These are phyloP conservation scores for Natrix natrix DNA, from an alignment of 2,797 vertebrate species.

Conservation along the genomic window DNA sequence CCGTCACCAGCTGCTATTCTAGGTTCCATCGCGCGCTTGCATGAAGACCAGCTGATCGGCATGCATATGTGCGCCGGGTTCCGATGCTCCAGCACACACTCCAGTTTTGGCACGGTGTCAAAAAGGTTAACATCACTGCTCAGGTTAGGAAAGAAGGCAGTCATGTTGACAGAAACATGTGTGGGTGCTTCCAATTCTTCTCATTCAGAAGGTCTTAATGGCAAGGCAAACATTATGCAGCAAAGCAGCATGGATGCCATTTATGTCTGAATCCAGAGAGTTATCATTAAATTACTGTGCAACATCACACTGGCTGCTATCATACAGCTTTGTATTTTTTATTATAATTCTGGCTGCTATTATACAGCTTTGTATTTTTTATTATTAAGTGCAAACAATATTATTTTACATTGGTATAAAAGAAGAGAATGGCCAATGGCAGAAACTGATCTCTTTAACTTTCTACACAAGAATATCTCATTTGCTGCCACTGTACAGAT, in stretches of 20 bases:
- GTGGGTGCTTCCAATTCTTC: not conserved
- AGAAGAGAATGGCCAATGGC: not conserved
- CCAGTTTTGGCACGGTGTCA: no score
- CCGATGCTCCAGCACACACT: no score
- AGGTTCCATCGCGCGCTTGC: no score
- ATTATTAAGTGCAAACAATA: not conserved
- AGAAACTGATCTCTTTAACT: not conserved
- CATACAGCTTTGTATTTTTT: not conserved
- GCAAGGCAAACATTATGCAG: not conserved
- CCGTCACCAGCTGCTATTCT: no score
- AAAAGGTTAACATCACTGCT: no score
- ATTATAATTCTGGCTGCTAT: not conserved
- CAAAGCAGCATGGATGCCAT: not conserved
- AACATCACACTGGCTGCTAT: not conserved
- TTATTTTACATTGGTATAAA: not conserved
- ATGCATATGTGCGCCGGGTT: no score
- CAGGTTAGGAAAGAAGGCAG: not conserved
- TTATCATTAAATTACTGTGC: not conserved
- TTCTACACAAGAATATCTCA: not conserved
- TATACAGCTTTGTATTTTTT: not conserved
- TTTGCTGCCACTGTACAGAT: not conserved
- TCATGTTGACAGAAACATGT: not conserved
- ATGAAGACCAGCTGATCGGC: no score
- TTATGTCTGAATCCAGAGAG: not conserved
- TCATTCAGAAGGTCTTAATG: not conserved